Percentiles rank a stretch among this genome's conserved stretches.
phyloP scores from a whole-genome alignment of 30 jellyfish, hydroid and myxozoan species.

The Turritopsis rubra region DNA sequence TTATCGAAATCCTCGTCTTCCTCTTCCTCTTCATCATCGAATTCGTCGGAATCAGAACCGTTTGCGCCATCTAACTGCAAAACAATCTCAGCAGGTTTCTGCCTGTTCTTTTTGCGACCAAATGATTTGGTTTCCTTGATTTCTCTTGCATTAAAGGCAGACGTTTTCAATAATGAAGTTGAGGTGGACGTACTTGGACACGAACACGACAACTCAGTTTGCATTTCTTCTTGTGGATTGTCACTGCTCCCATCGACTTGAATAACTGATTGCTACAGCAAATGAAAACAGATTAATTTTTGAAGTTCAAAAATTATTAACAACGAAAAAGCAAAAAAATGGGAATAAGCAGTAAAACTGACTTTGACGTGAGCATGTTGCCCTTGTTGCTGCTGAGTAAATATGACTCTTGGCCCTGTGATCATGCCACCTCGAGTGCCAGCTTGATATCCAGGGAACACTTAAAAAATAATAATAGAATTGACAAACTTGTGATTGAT shows the following conservation, averaged over 20 bases:
- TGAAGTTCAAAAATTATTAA: background rate
- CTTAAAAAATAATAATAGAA: background rate
- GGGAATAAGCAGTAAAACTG: no score
- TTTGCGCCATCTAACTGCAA: constrained; percentile 90
- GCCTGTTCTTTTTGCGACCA: background rate
- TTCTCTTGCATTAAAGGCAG: no score
- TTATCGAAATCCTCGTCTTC: constrained; percentile 78
- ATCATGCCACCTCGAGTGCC: constrained; percentile 8
- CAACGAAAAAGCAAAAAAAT: no score
- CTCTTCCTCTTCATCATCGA: constrained; percentile 60
- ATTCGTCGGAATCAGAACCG: constrained; percentile 72
- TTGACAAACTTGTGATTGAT: no score
- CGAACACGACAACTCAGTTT: background rate
- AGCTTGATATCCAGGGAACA: constrained; percentile 31
- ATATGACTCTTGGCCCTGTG: constrained; percentile 30
- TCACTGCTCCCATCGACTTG: constrained; percentile 37
- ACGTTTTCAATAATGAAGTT: no score
- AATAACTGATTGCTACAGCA: constrained; percentile 19
- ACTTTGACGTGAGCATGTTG: constrained; percentile 33
- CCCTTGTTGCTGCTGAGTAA: constrained; percentile 26
- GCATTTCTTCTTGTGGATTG: background rate
- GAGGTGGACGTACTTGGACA: constrained; percentile 32
- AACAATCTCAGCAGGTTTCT: constrained; percentile 14
- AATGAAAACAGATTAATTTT: background rate
- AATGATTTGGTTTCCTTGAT: background rate